Evolutionary conservation across 2,888 invertebrate genomes (phyloP), one percentile per base, ranked within the genome.

Genomic region (Aromia moschata): DNA sequence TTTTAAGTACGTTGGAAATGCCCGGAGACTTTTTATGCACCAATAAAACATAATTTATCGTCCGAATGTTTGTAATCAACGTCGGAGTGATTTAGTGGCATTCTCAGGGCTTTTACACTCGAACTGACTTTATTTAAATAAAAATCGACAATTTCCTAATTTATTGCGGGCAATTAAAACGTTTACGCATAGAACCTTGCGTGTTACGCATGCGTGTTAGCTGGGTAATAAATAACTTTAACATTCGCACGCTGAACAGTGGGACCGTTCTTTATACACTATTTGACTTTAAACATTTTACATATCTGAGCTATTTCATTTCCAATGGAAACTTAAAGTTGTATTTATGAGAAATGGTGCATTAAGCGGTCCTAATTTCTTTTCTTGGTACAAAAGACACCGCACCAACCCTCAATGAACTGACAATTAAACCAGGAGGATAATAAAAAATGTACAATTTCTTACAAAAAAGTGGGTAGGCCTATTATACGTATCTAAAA

Each of bases 21-120:
- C 57, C 58, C 51, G 47, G 45, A 55, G 64, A 59, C 63, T 60
- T 64, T 70, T 70, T 69, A 62, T 58, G 57, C 66, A 49, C 41
- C 65, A 60, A 67, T 72, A 68, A 70, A 71, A 62, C 46, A 40
- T 64, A 70, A 69, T 71, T 71, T 72, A 72, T 67, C 59, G 60
- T 56, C 52, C 52, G 55, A 64, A 68, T 68, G 69, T 71, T 72
- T 70, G 65, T 66, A 65, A 71, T 72, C 63, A 70, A 68, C 54
- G 71, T 71, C 71, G 58, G 49, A 47, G 44, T 67, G 68, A 72
- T 71, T 71, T 71, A 70, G 63, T 46, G 31, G 59, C 49, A 18
- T 31, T 62, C 58, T 55, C 44, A 46, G 43, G 36, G 30, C 25
- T 59, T 59, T 62, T 47, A 47, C 62, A 51, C 58, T 59, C 58